A percentile compares a stretch with the other conserved stretches of the same genome.
Conservation (phyloP, 1,140 invertebrate genomes). For the Delia radicum region DNA sequence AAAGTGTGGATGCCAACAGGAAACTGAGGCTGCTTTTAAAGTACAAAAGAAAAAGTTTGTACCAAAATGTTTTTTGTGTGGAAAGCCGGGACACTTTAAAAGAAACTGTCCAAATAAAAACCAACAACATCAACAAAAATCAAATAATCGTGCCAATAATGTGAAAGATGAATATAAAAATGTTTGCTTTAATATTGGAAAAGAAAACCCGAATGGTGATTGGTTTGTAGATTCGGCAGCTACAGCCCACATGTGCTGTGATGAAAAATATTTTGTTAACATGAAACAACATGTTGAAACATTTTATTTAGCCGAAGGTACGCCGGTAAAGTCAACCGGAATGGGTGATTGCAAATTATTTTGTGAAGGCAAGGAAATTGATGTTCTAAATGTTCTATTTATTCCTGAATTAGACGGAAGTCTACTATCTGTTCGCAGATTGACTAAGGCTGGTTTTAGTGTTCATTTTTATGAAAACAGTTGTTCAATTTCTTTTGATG, state of each 20-base stretch:
- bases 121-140: too few species aligned
- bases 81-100: slow-evolving; percentile 4
- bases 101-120: neutral
- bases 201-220: neutral
- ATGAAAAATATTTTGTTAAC: neutral
- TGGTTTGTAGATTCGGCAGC: slow-evolving; percentile 15
- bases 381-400: slow-evolving; percentile 5
- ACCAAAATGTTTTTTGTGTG: slow-evolving; percentile 3
- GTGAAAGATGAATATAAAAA: neutral
- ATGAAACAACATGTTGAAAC: neutral
- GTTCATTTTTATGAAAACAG: neutral
- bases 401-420: slow-evolving; percentile 8
- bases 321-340: neutral
- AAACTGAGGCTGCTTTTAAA: neutral
- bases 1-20: neutral
- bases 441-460: neutral
- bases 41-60: neutral
- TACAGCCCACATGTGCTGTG: neutral
- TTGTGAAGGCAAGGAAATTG: slow-evolving; percentile 1
- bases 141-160: neutral
- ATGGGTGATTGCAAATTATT: neutral
- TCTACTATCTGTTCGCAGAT: slow-evolving; percentile 2
- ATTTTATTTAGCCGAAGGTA: neutral
- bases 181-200: neutral
- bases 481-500: neutral